Percentiles rank a stretch among this genome's conserved stretches.
phyloP scores from a whole-genome alignment of 2,888 invertebrate genomes.

The Allygus modestus region DNA sequence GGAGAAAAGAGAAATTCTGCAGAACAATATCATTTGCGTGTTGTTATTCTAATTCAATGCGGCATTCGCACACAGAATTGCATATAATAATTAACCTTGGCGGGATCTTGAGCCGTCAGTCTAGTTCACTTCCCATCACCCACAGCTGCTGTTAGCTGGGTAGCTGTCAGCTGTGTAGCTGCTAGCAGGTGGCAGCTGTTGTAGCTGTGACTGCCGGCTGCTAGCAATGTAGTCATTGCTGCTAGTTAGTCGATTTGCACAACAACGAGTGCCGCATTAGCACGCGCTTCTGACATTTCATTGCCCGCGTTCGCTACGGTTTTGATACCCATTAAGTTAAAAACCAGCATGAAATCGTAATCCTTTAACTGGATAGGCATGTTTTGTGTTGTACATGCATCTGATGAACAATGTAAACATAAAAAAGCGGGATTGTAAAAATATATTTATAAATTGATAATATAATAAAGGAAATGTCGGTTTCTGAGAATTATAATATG shows the following conservation, averaged over 20 bases:
- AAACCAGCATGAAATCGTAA: too few species aligned
- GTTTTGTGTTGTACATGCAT: too few species aligned
- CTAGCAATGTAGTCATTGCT: not conserved
- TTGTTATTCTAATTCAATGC: not conserved
- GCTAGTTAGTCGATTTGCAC: not conserved
- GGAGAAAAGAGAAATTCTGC: not conserved
- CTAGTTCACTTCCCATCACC: not conserved
- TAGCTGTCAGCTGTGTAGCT: too few species aligned
- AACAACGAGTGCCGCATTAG: not conserved
- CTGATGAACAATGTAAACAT: too few species aligned
- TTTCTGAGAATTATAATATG: too few species aligned
- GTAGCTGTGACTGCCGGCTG: not conserved
- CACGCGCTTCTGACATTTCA: constrained; percentile 8
- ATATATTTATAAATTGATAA: too few species aligned
- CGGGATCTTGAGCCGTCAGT: constrained; percentile 10
- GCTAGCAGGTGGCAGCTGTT: not conserved
- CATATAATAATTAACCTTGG: not conserved
- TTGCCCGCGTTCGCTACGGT: not conserved
- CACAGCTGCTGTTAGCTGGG: not conserved
- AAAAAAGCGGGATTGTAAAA: too few species aligned
- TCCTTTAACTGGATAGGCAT: too few species aligned
- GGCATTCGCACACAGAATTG: not conserved
- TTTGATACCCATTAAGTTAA: too few species aligned
- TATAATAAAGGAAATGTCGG: too few species aligned
- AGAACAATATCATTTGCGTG: not conserved